Evolutionary conservation across 2,888 invertebrate species (phyloP).

Genomic region (Drosophila birchii): DNA sequence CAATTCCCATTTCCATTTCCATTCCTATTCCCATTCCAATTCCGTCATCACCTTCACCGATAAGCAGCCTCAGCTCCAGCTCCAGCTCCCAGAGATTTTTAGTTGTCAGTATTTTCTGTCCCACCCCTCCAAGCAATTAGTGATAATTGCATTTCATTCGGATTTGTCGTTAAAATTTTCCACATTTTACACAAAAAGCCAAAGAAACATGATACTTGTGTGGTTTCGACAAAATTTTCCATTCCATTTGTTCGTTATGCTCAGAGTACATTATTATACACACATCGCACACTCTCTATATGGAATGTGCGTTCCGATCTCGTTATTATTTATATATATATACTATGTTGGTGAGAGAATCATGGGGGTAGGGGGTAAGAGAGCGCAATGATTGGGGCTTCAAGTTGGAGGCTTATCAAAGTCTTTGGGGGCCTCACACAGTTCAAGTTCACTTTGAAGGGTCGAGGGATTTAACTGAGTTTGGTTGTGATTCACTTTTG

Average conservation of each 20-base stretch:
- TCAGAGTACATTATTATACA: conserved; percentile 22
- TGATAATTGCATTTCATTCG: conserved; percentile 62
- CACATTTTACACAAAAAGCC: conserved; percentile 47
- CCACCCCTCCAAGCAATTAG: conserved; percentile 54
- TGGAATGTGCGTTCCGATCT: conserved; percentile 31
- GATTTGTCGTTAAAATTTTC: conserved; percentile 62
- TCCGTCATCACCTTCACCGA: conserved; percentile 36
- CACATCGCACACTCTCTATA: conserved; percentile 1
- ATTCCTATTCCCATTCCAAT: conserved; percentile 37
- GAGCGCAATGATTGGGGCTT: not conserved
- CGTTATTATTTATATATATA: conserved; percentile 13
- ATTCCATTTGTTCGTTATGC: conserved; percentile 55
- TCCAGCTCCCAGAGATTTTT: conserved; percentile 8
- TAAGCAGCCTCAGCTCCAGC: conserved; percentile 11
- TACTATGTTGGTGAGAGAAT: not conserved
- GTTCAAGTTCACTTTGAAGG: conserved; percentile 27
- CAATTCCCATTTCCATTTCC: conserved; percentile 4
- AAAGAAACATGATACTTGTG: conserved; percentile 36
- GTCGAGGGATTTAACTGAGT: conserved; percentile 2
- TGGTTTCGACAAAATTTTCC: conserved; percentile 59
- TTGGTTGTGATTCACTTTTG: conserved; percentile 16
- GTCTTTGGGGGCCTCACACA: not conserved
- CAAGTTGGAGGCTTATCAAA: conserved; percentile 24
- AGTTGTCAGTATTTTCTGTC: conserved; percentile 24
- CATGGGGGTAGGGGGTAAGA: conserved; percentile 14